Conservation (phyloP, 2,888 invertebrate genomes). For the Tetranychus piercei region DNA sequence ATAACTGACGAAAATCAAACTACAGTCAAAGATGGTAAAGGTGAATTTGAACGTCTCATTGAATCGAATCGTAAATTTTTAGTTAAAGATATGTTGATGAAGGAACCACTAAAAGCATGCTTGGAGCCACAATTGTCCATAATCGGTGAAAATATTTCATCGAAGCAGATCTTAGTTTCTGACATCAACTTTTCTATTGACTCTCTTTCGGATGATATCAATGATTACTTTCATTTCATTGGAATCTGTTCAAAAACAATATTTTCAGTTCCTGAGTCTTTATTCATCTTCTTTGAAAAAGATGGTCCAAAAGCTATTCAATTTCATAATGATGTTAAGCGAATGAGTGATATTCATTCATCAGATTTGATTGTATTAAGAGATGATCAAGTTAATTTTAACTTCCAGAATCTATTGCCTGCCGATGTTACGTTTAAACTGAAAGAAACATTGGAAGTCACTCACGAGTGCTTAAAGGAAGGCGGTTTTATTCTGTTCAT, state of each 20-base stretch:
- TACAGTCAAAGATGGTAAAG: neutral
- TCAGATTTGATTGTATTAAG: neutral
- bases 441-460: neutral
- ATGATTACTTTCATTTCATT: neutral
- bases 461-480: neutral
- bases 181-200: neutral
- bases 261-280: neutral
- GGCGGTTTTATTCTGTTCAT: conserved; percentile 9
- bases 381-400: neutral
- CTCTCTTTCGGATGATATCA: neutral
- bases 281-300: neutral
- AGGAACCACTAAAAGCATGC: neutral
- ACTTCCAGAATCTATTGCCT: neutral
- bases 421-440: neutral
- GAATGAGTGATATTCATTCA: conserved; percentile 2
- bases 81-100: neutral
- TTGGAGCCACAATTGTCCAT: neutral
- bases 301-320: neutral
- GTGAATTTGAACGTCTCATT: neutral
- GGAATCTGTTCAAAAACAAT: neutral
- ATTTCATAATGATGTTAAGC: neutral
- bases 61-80: neutral
- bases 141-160: no score
- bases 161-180: neutral
- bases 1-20: neutral